These are phyloP conservation scores for Cirrhinus molitorella DNA, from an alignment of 2,797 vertebrate genomes.

Conservation along the genomic window DNA sequence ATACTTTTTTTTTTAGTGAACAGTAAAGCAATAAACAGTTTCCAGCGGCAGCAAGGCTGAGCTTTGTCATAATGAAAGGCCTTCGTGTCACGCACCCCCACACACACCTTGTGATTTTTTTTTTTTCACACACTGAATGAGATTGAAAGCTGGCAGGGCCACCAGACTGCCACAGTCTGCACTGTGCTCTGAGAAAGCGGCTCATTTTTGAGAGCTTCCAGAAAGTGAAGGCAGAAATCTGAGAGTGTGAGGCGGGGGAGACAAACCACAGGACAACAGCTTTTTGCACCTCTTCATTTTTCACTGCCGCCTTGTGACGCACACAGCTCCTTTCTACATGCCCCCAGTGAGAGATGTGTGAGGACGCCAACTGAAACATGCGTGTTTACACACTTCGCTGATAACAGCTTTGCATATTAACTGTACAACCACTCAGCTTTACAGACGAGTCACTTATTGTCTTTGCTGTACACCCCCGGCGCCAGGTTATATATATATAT, in stretches of 20 bases:
- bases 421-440: neutral
- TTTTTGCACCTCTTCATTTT: constrained; percentile 28
- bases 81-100: neutral
- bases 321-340: neutral
- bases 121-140: neutral
- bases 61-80: constrained; percentile 60
- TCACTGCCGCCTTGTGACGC: constrained; percentile 32
- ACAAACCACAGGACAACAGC: constrained; percentile 48
- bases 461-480: no score
- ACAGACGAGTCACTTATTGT: neutral
- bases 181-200: neutral
- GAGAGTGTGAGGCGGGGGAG: constrained; percentile 2
- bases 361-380: neutral
- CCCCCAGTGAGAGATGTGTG: constrained; percentile 28
- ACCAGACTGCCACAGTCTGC: neutral
- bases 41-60: constrained; percentile 58
- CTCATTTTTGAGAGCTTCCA: constrained; percentile 15
- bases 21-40: constrained; percentile 65
- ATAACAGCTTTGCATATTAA: constrained; percentile 41
- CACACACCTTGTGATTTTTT: neutral
- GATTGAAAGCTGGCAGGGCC: constrained; percentile 25
- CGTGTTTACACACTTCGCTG: constrained; percentile 23
- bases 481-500: no score
- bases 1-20: constrained; percentile 62
- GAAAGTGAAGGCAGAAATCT: constrained; percentile 60